A percentile compares a stretch with the other conserved stretches of the same genome.
Evolutionary conservation across 2,113 vertebrate genomes (phyloP).

Genomic region (Rhizomys pruinosus): DNA sequence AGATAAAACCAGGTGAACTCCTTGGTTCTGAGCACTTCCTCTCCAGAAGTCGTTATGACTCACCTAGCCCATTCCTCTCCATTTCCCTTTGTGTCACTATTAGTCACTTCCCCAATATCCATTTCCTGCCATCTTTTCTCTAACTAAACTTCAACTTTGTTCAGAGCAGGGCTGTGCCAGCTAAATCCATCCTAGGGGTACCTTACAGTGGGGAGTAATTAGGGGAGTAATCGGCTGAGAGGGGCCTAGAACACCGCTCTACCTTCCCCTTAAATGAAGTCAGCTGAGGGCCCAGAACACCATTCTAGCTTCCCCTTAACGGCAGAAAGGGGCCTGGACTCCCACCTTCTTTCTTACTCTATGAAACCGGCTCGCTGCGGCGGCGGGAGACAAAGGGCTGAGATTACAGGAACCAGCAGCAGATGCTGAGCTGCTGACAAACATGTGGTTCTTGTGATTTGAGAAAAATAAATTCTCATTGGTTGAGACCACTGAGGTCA

Average conservation of each 20-base stretch:
- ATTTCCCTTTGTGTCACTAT: not conserved
- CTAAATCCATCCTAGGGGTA: not conserved
- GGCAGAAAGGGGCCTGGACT: not conserved
- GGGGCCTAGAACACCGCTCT: not conserved
- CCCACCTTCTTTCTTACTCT: not conserved
- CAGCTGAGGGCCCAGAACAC: not conserved
- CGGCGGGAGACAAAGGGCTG: not conserved
- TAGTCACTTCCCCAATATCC: not conserved
- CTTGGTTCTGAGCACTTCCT: not conserved
- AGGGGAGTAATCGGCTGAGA: not conserved
- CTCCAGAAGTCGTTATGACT: not conserved
- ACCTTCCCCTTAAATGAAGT: not conserved
- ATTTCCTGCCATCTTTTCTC: not conserved
- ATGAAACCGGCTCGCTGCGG: not conserved
- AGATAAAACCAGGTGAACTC: constrained; percentile 20
- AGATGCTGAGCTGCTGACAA: not conserved
- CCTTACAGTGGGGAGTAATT: not conserved
- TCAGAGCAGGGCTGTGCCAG: not conserved
- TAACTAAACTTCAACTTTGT: constrained; percentile 31
- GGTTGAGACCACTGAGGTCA: not conserved
- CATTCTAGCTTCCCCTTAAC: not conserved
- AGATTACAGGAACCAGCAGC: not conserved
- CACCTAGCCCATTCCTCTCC: not conserved
- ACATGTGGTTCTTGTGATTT: constrained; percentile 1
- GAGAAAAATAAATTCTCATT: constrained; percentile 29